Evolutionary conservation across 2,888 invertebrate species (phyloP), one percentile per base, ranked within the genome.

Genomic region (Aporophyla lueneburgensis): DNA sequence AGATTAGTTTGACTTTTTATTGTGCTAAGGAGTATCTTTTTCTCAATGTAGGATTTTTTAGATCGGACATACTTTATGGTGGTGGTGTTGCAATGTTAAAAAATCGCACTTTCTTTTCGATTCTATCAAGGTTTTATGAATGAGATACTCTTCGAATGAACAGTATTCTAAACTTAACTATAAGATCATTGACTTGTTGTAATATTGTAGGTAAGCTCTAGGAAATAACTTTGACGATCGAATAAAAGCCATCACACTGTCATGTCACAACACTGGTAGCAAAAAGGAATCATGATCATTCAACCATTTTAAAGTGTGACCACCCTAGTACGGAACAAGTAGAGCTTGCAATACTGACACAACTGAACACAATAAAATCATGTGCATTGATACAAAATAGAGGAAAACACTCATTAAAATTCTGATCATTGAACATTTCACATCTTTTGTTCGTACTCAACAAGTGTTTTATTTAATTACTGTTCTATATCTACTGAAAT

Each of bases 321-420:
- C 92, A 94, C 94, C 91, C 88, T 92, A 92, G 94, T 91, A 85
- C 86, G 80, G 88, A 90, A 91, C 83, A 87, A 89, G 93, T 95
- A 95, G 95, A 92, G 94, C 96, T 96, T 96, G 95, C 94, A 92
- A 96, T 95, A 95, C 95, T 92, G 84, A 94, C 93, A 94, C 93
- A 84, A 86, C 85, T 86, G 75, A 88, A 93, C 92, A 93, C 92
- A 91, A 91, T 90, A 88, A 87, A 89, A 88, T 88, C 90, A 87
- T 86, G 66, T 83, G 83, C 83, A 84, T 86, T 75, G 76, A 80
- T 65, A 77, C 58, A 24, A 80, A 53, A 79, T 80, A 76, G 69
- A 65, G 61, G 62, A 51, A 56, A 75, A 83, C 78, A 91, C 88
- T 89, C 93, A 93, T 92, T 89, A 90, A 91, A 90, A 90, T 89